These are phyloP conservation scores for Geococcyx californianus DNA, from an alignment of 2,113 vertebrate genomes.

Conservation along the genomic window DNA sequence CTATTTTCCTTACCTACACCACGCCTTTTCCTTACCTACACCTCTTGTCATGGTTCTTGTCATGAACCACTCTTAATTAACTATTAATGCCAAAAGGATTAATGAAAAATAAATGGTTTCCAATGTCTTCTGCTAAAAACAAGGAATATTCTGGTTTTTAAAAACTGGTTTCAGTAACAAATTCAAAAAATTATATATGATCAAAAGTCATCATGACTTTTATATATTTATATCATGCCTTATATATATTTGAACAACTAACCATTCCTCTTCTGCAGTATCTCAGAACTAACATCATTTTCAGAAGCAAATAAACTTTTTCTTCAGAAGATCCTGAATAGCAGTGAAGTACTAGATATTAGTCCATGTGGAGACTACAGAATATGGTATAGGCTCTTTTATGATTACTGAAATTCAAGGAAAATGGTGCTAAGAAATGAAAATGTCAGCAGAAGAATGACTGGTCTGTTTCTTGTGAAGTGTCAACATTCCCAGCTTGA, in stretches of 20 bases:
- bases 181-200: not conserved
- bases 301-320: not conserved
- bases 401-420: not conserved
- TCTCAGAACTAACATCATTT: not conserved
- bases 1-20: not conserved
- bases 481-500: not conserved
- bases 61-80: not conserved
- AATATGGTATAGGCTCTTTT: rapidly evolving
- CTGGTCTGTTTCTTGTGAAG: not conserved
- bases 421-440: not conserved
- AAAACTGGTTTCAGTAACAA: not conserved
- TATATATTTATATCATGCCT: too few species aligned
- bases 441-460: not conserved
- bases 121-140: not conserved
- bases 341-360: not conserved
- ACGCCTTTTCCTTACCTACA: not conserved
- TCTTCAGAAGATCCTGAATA: not conserved
- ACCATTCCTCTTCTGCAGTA: not conserved
- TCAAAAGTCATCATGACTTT: not conserved
- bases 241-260: not conserved
- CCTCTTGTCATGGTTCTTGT: not conserved
- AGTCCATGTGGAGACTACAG: not conserved
- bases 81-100: not conserved
- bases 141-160: not conserved
- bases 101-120: not conserved